Conservation (phyloP, 1,140 invertebrate genomes). For the Teleopsis dalmanni region DNA sequence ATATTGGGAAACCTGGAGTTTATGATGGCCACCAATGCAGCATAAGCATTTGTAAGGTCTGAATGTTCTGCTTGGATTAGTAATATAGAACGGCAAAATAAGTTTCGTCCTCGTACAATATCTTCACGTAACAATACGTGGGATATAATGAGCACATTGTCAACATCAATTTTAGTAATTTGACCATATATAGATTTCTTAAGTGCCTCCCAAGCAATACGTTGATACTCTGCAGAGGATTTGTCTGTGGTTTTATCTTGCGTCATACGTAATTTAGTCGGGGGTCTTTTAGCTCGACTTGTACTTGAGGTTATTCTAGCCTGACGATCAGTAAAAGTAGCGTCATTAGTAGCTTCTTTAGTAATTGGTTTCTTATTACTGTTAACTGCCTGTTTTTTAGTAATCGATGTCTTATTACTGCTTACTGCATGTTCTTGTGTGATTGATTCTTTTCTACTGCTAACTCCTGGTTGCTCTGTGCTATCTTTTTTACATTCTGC, state of each 20-base stretch:
- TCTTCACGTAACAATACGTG: constrained; percentile 91
- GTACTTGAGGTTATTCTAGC: constrained; percentile 64
- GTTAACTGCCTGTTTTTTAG: too few relatives aligned
- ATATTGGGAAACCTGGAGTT: constrained; percentile 98
- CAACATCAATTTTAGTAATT: constrained; percentile 96
- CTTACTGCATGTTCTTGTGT: too few relatives aligned
- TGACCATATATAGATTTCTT: constrained; percentile 99
- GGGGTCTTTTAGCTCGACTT: constrained; percentile 97
- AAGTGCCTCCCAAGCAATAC: constrained; percentile 95
- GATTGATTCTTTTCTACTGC: too few relatives aligned
- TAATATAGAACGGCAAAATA: constrained; percentile 86
- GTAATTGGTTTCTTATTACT: too few relatives aligned
- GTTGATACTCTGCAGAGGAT: constrained; percentile 83
- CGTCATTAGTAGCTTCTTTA: constrained; percentile 29
- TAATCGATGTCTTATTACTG: too few relatives aligned
- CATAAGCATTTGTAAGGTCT: constrained; percentile 96
- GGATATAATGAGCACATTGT: constrained; percentile 90
- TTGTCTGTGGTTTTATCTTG: constrained; percentile 92
- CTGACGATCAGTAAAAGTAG: constrained; percentile 28
- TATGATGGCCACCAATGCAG: constrained; percentile 86
- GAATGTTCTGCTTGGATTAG: constrained; percentile 95
- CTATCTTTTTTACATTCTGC: neutral
- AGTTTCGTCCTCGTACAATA: constrained; percentile 86
- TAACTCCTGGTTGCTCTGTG: neutral
- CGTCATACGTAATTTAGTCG: constrained; percentile 89